A percentile compares a stretch with the other conserved stretches of the same genome.
Evolutionary conservation across 2,888 invertebrate species (phyloP).

Genomic region (Nineta flava): DNA sequence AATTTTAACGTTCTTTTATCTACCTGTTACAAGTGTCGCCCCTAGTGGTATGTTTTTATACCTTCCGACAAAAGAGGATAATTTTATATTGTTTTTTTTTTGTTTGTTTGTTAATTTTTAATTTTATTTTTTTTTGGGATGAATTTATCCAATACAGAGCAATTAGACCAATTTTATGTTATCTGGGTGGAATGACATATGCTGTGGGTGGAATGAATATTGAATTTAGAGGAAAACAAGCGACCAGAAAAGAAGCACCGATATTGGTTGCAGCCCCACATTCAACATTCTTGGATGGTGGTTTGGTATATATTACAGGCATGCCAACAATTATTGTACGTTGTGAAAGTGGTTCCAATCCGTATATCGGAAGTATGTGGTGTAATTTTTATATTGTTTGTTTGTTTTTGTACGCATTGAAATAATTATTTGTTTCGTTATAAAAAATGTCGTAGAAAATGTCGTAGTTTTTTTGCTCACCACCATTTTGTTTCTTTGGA

Average conservation of each 20-base stretch:
- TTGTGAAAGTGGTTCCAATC: constrained; percentile 61
- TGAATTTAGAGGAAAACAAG: constrained; percentile 59
- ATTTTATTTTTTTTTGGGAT: no score
- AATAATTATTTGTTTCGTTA: background rate
- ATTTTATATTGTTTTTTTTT: no score
- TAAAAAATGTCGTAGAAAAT: no score
- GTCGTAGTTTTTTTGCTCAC: no score
- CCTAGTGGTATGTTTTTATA: no score
- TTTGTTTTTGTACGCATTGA: background rate
- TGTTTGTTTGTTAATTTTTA: no score
- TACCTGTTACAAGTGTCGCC: no score
- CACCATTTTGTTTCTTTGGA: no score
- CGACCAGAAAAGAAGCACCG: constrained; percentile 61
- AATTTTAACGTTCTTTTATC: no score
- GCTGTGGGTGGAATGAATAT: constrained; percentile 65
- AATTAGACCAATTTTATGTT: constrained; percentile 48
- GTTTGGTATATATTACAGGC: constrained; percentile 66
- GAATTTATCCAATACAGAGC: constrained; percentile 24
- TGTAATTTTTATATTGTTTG: background rate
- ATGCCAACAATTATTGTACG: constrained; percentile 75
- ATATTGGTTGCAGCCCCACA: constrained; percentile 79
- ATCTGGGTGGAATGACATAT: constrained; percentile 57
- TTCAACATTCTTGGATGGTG: constrained; percentile 76
- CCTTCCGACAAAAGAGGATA: no score
- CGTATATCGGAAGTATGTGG: constrained; percentile 76